Evolutionary conservation across 2,797 vertebrate genomes (phyloP).

Genomic region (Megalops cyprinoides): DNA sequence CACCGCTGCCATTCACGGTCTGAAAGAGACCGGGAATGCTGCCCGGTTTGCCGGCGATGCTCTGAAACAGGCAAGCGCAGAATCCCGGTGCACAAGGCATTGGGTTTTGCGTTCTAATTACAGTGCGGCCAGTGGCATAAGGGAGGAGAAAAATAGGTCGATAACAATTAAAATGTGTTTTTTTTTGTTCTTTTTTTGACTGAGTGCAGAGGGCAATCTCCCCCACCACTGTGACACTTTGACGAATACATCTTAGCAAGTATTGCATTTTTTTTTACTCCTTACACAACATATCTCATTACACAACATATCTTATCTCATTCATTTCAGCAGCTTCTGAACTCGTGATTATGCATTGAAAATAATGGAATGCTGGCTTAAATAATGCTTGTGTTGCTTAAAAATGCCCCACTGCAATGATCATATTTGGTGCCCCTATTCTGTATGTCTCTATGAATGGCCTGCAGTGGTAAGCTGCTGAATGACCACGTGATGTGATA

Average conservation of each 20-base stretch:
- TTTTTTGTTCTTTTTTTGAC: background rate
- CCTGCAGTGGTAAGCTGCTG: no score
- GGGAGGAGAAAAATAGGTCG: background rate
- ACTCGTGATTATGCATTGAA: no score
- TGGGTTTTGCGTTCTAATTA: background rate
- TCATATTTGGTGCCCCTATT: no score
- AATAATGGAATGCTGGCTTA: no score
- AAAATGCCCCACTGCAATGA: no score
- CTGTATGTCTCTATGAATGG: no score
- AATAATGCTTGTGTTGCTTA: no score
- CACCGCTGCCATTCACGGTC: background rate
- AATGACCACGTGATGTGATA: no score
- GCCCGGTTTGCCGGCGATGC: background rate
- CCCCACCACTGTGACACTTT: no score
- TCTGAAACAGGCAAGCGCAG: background rate
- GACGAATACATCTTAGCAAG: background rate
- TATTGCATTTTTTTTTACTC: background rate
- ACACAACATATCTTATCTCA: background rate
- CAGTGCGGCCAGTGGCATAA: background rate
- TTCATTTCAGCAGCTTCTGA: no score
- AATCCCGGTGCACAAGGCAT: background rate
- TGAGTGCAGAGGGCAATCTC: no score
- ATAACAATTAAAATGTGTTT: background rate
- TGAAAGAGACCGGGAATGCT: background rate
- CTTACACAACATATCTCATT: background rate